Evolutionary conservation across 2,113 vertebrate species (phyloP).

Genomic region (Brachypteracias leptosomus): DNA sequence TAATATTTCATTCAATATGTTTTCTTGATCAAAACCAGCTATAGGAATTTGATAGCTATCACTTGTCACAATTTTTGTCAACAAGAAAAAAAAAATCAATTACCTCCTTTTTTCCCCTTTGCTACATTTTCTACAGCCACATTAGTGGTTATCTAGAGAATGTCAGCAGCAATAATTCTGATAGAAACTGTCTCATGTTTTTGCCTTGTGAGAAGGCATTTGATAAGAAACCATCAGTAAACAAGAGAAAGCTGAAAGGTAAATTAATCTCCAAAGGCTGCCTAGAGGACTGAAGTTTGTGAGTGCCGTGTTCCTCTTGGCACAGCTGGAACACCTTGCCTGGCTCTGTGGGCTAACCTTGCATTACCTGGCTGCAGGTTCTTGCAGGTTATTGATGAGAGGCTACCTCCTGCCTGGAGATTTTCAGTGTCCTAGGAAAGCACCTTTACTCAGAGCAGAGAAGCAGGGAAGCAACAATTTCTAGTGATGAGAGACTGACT

Average conservation of each 20-base stretch:
- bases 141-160: not conserved
- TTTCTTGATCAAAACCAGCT: not conserved
- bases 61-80: not conserved
- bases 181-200: not conserved
- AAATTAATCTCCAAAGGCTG: not conserved
- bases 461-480: not conserved
- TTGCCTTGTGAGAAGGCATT: not conserved
- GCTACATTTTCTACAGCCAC: not conserved
- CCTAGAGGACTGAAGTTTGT: not conserved
- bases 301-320: not conserved
- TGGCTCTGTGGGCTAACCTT: not conserved
- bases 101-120: not conserved
- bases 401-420: not conserved
- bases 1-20: not conserved
- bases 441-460: not conserved
- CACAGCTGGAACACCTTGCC: not conserved
- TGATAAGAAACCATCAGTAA: not conserved
- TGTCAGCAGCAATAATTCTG: not conserved
- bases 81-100: not conserved
- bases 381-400: not conserved
- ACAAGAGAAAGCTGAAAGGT: not conserved
- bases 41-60: not conserved
- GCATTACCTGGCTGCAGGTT: not conserved
- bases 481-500: not conserved
- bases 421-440: not conserved